A percentile compares a stretch with the other conserved stretches of the same genome.
Evolutionary conservation across 1,140 invertebrate species (phyloP).

Genomic region (Tetragonula clypearis): DNA sequence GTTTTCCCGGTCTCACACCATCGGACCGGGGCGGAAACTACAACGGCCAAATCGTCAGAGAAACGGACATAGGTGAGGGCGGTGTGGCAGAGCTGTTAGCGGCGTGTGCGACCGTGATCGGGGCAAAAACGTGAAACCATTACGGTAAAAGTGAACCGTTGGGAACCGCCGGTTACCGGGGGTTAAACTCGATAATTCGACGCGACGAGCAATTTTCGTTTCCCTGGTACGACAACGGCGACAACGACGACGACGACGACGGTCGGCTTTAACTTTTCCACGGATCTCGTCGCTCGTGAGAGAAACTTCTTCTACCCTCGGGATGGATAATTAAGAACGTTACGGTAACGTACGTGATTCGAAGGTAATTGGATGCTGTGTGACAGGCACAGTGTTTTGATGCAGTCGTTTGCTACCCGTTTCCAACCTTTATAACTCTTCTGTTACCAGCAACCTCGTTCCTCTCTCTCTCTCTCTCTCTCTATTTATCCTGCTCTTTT

Average conservation of each 20-base stretch:
- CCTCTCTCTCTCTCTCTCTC: neutral
- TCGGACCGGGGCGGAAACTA: neutral
- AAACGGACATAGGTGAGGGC: neutral
- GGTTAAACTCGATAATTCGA: conserved; percentile 49
- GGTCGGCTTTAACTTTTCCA: neutral
- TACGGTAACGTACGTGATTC: conserved; percentile 57
- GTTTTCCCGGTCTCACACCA: neutral
- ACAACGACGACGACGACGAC: neutral
- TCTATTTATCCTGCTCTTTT: no score
- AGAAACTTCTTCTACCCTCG: neutral
- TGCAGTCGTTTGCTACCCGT: conserved; percentile 11
- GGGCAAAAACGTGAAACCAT: conserved; percentile 16
- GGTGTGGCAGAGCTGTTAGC: neutral
- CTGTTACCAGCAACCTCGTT: conserved; percentile 4
- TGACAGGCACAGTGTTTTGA: conserved; percentile 57
- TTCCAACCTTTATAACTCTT: neutral
- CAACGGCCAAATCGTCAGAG: conserved; percentile 3
- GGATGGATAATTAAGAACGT: conserved; percentile 61
- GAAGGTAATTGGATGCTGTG: conserved; percentile 62
- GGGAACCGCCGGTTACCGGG: neutral
- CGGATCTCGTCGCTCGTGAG: neutral
- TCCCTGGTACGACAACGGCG: neutral
- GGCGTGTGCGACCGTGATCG: neutral
- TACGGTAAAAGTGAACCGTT: conserved; percentile 40
- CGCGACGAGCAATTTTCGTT: conserved; percentile 44